Evolutionary conservation across 1,140 invertebrate species (phyloP), one percentile per base, ranked within the genome.

Genomic region (Aphidius ervi): DNA sequence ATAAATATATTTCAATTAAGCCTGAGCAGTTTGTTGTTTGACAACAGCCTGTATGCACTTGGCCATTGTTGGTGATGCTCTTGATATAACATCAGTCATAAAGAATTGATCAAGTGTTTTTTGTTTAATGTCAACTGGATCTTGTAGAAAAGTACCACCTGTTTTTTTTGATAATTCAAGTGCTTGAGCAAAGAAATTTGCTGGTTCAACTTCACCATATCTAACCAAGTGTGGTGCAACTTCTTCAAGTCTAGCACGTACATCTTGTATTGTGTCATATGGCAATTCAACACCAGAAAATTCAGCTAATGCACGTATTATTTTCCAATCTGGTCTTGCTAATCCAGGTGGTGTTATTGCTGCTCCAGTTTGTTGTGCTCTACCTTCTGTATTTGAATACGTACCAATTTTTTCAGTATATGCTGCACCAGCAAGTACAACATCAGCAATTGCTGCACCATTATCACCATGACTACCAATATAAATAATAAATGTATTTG

Each of bases 21-120:
- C 23, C 23, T 31, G 23, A 31, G 23, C 70, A 84, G 70, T 80
- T 81, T 68, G 82, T 81, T 37, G 76, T 81, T 69, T 86, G 76
- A 66, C 86, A 7, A 90, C 92, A 46, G 96, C 94, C 71, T 93
- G 88, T 50, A 98, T 89, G 81, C 97, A 99, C 80, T 98, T 97
- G 37, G 97, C 94, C 98, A 99, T 99, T 41, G 96, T 99, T 60
- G 90, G 88, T 10, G 97, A 99, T n/a, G 97, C 93, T 74, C 97
- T 83, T 60, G 92, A 94, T 69, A 99, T 95, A 6, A 89, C 81
- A 78, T 99, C 93, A 8, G 98, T 99, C 95, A 99, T 98, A 79
- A 93, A 99, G 82, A 93, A 99, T 76, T 99, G 95, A 77, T 93
- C 88, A 43, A 99, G 81, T 52, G 86, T 81, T 73, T 89, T 90